A percentile compares a stretch with the other conserved stretches of the same genome.
phyloP scores from a whole-genome alignment of 2,888 invertebrate genomes.

The Polymixis flavicincta region DNA sequence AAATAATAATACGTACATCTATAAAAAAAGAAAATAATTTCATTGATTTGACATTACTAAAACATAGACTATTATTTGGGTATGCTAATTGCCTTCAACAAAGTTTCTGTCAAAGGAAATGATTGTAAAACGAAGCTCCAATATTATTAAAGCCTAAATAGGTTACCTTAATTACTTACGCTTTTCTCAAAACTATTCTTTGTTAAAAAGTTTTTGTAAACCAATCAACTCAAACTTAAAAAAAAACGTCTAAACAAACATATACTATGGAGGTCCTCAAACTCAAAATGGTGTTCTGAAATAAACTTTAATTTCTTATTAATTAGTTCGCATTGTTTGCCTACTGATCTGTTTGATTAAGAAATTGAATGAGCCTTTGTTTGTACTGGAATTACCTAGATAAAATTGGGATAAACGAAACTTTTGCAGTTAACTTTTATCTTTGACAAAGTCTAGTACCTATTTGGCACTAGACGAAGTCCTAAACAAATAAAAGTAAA shows the following conservation, averaged over 20 bases:
- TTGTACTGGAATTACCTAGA: conserved; percentile 36
- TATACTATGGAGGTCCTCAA: neutral
- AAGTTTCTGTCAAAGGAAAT: neutral
- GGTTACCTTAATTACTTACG: conserved; percentile 3
- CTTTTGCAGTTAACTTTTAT: conserved; percentile 49
- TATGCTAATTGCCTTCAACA: neutral
- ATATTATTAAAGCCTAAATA: neutral
- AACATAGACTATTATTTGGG: neutral
- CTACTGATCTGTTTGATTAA: conserved; percentile 33
- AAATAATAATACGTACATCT: no score
- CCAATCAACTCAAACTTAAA: conserved; percentile 20
- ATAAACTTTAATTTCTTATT: conserved; percentile 51
- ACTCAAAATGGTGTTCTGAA: conserved; percentile 28
- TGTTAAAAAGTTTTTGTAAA: conserved; percentile 14
- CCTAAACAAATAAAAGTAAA: conserved; percentile 39
- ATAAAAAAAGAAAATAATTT: no score
- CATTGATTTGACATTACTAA: neutral
- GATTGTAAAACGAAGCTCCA: neutral
- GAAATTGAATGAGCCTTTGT: conserved; percentile 40
- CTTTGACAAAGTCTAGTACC: conserved; percentile 35
- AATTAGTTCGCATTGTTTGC: conserved; percentile 46
- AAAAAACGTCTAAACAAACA: conserved; percentile 1
- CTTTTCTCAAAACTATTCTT: conserved; percentile 7
- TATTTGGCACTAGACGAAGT: conserved; percentile 32
- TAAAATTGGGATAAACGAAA: conserved; percentile 38